A percentile compares a stretch with the other conserved stretches of the same genome.
phyloP scores from a whole-genome alignment of 2,113 vertebrate genomes.

The Myrmecophaga tridactyla region DNA sequence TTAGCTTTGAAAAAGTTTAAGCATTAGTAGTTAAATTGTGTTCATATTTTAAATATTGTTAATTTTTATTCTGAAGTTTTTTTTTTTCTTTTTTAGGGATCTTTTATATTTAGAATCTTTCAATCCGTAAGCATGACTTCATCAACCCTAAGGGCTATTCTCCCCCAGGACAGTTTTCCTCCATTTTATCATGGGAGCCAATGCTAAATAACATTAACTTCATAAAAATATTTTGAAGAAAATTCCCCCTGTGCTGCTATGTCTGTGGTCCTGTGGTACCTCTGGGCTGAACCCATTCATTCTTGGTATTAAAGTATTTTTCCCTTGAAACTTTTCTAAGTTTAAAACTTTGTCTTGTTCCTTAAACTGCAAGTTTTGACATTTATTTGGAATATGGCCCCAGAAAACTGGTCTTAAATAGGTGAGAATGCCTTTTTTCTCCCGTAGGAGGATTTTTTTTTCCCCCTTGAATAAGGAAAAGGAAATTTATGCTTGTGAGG shows the following conservation, averaged over 20 bases:
- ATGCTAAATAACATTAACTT: background rate
- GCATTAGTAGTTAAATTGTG: conserved; percentile 31
- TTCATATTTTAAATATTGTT: conserved; percentile 13
- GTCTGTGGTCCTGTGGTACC: background rate
- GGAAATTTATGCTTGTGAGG: conserved; percentile 64
- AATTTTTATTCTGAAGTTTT: conserved; percentile 1
- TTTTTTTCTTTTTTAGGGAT: background rate
- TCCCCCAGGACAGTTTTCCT: background rate
- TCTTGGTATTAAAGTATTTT: background rate
- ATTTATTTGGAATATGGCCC: conserved; percentile 28
- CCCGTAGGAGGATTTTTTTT: background rate
- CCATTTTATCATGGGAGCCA: background rate
- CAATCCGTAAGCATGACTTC: background rate
- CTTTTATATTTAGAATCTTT: background rate
- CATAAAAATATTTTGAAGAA: background rate
- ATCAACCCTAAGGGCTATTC: background rate
- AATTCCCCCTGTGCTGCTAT: background rate
- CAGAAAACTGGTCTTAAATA: conserved; percentile 30
- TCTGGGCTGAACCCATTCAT: background rate
- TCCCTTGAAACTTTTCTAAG: background rate
- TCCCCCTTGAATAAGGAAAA: background rate
- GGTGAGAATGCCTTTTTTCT: background rate
- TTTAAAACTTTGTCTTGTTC: conserved; percentile 14
- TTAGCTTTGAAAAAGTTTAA: background rate
- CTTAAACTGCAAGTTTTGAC: conserved; percentile 25